These are phyloP conservation scores for Vollenhovia emeryi DNA, from an alignment of 1,140 invertebrate species.

Conservation along the genomic window DNA sequence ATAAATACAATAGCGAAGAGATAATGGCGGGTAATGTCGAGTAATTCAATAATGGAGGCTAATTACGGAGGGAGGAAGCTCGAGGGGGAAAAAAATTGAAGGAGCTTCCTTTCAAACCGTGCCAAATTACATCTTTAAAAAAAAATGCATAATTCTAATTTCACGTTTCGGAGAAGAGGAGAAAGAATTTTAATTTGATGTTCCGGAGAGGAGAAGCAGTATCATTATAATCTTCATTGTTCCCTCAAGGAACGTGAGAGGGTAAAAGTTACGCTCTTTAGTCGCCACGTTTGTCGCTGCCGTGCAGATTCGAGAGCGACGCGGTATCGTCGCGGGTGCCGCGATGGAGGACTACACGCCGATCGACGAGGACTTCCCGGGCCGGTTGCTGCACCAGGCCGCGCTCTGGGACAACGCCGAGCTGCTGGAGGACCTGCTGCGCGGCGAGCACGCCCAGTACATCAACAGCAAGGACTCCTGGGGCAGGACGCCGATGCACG, in stretches of 20 bases:
- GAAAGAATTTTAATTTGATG: no score
- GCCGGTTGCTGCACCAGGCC: conserved; percentile 92
- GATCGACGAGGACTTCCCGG: conserved; percentile 93
- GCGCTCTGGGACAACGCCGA: conserved; percentile 97
- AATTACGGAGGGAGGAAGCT: neutral
- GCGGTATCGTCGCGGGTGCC: conserved; percentile 30
- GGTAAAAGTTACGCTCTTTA: neutral
- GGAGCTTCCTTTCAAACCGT: neutral
- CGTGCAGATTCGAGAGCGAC: neutral
- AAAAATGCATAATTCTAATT: neutral
- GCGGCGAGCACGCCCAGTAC: conserved; percentile 89
- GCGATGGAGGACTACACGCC: conserved; percentile 88
- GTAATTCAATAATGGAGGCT: neutral
- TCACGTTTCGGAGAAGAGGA: no score
- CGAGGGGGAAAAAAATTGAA: neutral
- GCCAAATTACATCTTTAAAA: neutral
- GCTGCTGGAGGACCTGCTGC: conserved; percentile 92
- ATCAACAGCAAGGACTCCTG: conserved; percentile 92
- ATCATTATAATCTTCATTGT: neutral
- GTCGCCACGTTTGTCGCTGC: neutral
- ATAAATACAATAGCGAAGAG: neutral
- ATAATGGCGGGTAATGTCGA: neutral
- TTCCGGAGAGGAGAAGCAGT: neutral
- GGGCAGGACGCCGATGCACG: conserved; percentile 93
- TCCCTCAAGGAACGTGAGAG: neutral